Base-by-base conservation (phyloP, 2,888 invertebrate genomes). In the Fabriciana adippe region DNA sequence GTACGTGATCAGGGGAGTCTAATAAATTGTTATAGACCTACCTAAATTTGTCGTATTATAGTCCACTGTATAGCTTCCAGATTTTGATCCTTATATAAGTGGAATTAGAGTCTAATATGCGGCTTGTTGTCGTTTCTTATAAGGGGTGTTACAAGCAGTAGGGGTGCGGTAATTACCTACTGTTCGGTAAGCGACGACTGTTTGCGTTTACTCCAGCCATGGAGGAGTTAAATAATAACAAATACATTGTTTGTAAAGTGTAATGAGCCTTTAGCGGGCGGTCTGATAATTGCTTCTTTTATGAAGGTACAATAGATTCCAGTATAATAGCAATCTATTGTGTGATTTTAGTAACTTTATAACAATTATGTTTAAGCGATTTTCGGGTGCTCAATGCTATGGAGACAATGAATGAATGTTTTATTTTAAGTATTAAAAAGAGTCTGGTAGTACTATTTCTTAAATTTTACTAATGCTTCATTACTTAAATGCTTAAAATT, bases 121-220 rank as follows among this genome's bases (percentile, higher is more conserved):
- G 21, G 3, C 15, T 31, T 60, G 51, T 56, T 26, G 53, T 8
- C 16, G 15, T 51, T 57, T 41, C 35, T 72, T 76, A 72, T 75
- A 79, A 81, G 81, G 86, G 88, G 83, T 80, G 83, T 76, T 73
- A 50, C 75, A 67, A 79, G 75, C 83, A 79, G 79, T 78, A 79
- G 85, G 89, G 87, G 83, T 74, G 76, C 80, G 65, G 81, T 87
- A 86, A 89, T 89, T 87, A 83, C 87, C 85, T 82, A 84, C 84
- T 83, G 86, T 84, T 82, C 76, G 78, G 78, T 81, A 80, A 82
- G 80, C 77, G 79, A 74, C 78, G 78, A 83, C 85, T 89, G 88
- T 88, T 87, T 85, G 81, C 80, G 75, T 81, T 84, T 81, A 81
- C 80, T 76, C 75, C 80, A 76, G 74, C 74, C 72, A 75, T 81